Base-by-base conservation (phyloP, 1,140 invertebrate genomes). In the Antheraea mylitta region DNA sequence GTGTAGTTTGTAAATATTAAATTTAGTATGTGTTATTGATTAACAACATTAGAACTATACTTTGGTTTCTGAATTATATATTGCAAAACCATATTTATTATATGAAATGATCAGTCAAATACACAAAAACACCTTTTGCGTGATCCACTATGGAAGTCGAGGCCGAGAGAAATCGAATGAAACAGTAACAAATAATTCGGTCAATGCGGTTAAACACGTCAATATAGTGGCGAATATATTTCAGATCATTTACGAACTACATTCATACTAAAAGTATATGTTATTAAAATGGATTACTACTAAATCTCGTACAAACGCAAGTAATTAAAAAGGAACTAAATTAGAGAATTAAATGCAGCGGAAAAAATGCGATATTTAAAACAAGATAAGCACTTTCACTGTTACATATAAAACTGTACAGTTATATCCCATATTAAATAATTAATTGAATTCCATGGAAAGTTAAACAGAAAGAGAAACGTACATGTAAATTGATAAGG, bases 91-190 rank as follows among this genome's bases (percentile, higher is more conserved):
- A 53, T 53, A 53, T 16, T 16, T 13, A 16, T 16, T 53, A 1
- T 53, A 53, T 53, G 45, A 53, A 53, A 53, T 53, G 1, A 53
- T 53, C 45, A 53, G 45, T 13, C 0, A n/a, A 53, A 53, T 53
- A 2, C 45, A 53, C 45, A 19, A 65, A 48, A 22, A 37, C 53
- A 53, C 60, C 62, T 60, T 68, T 42, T 66, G 64, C 65, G 58
- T 64, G 66, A 38, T 73, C 66, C 78, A 82, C 82, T 81, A 86
- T 81, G 71, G 78, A 73, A 79, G 81, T 78, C 83, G 85, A 85
- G 86, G 87, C 77, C 81, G 67, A 85, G 87, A 84, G 89, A 91
- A 89, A 91, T 90, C 89, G 83, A 79, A 77, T 76, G 8, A 64
- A 64, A 69, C 38, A 42, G 38, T 42, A 42, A 11, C 53, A 61